Percentiles rank a stretch among this genome's conserved stretches.
Evolutionary conservation across 2,113 vertebrate species (phyloP).

Genomic region (Mustelus asterias): DNA sequence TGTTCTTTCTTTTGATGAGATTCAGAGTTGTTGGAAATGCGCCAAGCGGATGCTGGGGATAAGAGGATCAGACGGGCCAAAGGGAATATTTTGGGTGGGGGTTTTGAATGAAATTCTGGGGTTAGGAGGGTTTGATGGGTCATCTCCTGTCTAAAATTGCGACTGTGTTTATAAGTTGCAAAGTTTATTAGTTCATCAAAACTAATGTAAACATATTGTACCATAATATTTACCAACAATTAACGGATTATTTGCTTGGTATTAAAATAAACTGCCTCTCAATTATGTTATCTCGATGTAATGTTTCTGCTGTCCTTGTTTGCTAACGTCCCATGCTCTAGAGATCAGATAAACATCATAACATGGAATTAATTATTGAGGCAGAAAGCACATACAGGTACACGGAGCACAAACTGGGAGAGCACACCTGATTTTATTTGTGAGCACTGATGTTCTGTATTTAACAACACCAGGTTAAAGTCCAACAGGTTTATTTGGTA

Average conservation of each 20-base stretch:
- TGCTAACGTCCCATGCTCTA: neutral
- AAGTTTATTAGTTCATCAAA: neutral
- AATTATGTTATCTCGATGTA: neutral
- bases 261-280: neutral
- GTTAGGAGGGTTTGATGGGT: neutral
- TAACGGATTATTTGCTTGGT: neutral
- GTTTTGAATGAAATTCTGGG: neutral
- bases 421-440: neutral
- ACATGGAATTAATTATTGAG: neutral
- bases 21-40: neutral
- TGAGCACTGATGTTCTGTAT: neutral
- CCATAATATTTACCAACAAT: neutral
- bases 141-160: neutral
- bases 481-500: too few relatives aligned
- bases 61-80: neutral
- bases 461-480: too few relatives aligned
- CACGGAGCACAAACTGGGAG: neutral
- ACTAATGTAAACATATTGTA: neutral
- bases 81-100: neutral
- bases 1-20: neutral
- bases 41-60: neutral
- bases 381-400: neutral
- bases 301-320: neutral
- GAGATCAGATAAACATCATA: neutral
- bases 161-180: neutral